Evolutionary conservation across 2,888 invertebrate species (phyloP).

Genomic region (Himalopsyche kuldschensis): DNA sequence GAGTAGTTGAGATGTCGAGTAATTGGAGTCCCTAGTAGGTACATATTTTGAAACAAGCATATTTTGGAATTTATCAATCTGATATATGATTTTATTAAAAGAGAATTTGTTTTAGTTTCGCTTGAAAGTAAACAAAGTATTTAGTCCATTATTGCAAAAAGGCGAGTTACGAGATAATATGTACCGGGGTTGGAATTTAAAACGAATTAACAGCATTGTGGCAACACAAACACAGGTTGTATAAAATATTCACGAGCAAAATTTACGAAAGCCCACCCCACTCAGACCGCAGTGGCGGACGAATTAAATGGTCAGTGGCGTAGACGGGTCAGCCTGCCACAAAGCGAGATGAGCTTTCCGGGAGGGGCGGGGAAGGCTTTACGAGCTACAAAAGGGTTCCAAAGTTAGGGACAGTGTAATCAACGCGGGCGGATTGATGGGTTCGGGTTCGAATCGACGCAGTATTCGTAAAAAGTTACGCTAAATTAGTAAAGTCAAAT

Average conservation of each 20-base stretch:
- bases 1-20: too few relatives aligned
- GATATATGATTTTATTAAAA: too few relatives aligned
- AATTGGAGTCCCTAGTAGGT: too few relatives aligned
- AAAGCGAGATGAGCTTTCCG: neutral
- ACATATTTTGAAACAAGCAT: too few relatives aligned
- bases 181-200: neutral
- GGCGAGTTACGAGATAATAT: neutral
- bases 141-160: neutral
- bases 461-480: neutral
- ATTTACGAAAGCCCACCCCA: neutral
- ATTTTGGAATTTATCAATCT: too few relatives aligned
- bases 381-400: neutral
- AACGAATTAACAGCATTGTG: neutral
- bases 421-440: neutral
- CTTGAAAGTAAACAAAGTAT: too few relatives aligned
- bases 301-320: neutral
- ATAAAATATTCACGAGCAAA: constrained; percentile 15
- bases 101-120: too few relatives aligned
- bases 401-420: neutral
- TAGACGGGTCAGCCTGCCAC: neutral
- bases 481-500: neutral
- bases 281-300: neutral
- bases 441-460: neutral
- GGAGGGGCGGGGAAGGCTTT: neutral
- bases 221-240: constrained; percentile 8